phyloP scores from a whole-genome alignment of 2,888 invertebrate species.

The Homarus gammarus region DNA sequence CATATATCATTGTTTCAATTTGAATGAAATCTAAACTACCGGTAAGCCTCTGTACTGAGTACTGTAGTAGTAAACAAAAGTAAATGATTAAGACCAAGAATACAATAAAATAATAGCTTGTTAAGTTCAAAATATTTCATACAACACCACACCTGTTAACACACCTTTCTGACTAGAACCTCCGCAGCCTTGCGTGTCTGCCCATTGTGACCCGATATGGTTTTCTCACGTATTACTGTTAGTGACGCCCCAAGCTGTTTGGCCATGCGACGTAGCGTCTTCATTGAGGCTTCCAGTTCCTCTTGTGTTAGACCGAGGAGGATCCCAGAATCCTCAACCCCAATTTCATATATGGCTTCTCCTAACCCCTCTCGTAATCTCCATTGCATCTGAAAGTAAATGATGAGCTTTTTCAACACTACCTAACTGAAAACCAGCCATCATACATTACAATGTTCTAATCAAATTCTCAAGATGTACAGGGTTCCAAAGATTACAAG shows the following conservation, averaged over 20 bases:
- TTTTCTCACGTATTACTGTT: slow-evolving; percentile 85
- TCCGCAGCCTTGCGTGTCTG: slow-evolving; percentile 86
- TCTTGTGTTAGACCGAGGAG: slow-evolving; percentile 90
- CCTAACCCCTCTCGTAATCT: slow-evolving; percentile 96
- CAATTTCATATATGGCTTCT: slow-evolving; percentile 98
- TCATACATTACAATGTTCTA: not conserved
- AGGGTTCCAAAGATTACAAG: not conserved
- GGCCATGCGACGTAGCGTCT: slow-evolving; percentile 93
- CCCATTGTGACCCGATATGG: slow-evolving; percentile 78
- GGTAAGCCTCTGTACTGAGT: no score
- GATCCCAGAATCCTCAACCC: slow-evolving; percentile 93
- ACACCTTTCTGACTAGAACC: slow-evolving; percentile 91
- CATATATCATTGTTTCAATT: no score
- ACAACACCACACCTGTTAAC: no score
- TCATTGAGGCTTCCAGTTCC: slow-evolving; percentile 92
- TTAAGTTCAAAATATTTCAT: no score
- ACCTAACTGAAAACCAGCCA: no score
- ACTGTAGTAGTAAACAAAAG: no score
- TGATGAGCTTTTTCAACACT: no score
- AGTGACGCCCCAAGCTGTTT: slow-evolving; percentile 90
- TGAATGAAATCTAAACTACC: no score
- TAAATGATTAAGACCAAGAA: no score
- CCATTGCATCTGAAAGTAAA: slow-evolving; percentile 90
- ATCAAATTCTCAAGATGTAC: no score
- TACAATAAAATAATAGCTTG: no score